These are phyloP conservation scores for Jordanella pulchra DNA, from an alignment of 2,797 vertebrate genomes.

Conservation along the genomic window DNA sequence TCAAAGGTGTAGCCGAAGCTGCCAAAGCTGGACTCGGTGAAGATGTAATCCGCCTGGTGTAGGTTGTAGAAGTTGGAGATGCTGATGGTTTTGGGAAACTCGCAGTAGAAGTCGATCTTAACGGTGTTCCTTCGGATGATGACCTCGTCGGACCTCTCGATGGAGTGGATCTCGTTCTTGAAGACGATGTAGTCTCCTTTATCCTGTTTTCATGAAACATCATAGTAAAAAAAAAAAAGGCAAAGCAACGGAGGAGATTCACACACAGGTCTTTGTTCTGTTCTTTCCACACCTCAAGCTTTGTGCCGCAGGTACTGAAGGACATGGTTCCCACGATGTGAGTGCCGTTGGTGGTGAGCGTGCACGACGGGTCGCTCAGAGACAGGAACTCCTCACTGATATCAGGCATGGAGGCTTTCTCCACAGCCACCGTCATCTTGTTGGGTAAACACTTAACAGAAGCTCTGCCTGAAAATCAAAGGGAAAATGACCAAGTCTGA, in stretches of 20 bases:
- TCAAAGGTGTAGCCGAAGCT: slow-evolving; percentile 75
- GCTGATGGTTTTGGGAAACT: slow-evolving; percentile 67
- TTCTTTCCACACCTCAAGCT: slow-evolving; percentile 58
- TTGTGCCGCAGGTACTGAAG: slow-evolving; percentile 74
- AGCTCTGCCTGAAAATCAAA: slow-evolving; percentile 58
- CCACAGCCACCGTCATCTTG: slow-evolving; percentile 68
- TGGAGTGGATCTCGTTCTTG: slow-evolving; percentile 71
- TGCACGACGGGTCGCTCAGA: slow-evolving; percentile 69
- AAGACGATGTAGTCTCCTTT: slow-evolving; percentile 67
- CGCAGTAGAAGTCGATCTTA: slow-evolving; percentile 69
- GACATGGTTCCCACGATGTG: slow-evolving; percentile 73
- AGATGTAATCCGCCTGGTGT: slow-evolving; percentile 70
- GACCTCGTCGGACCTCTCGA: slow-evolving; percentile 38
- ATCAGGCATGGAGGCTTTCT: slow-evolving; percentile 63
- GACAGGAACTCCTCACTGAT: slow-evolving; percentile 68
- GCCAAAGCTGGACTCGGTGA: slow-evolving; percentile 75
- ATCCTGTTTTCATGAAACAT: slow-evolving; percentile 55
- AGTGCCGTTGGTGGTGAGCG: slow-evolving; percentile 70
- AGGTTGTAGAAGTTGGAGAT: slow-evolving; percentile 63
- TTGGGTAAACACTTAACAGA: slow-evolving; percentile 58
- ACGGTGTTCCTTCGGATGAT: slow-evolving; percentile 61
- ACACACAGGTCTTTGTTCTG: background rate
- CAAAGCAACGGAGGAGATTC: background rate
- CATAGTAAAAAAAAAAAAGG: background rate
- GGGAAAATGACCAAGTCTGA: background rate